A percentile compares a stretch with the other conserved stretches of the same genome.
Evolutionary conservation across 2,888 invertebrate genomes (phyloP).

Genomic region (Camptogramma bilineatum): DNA sequence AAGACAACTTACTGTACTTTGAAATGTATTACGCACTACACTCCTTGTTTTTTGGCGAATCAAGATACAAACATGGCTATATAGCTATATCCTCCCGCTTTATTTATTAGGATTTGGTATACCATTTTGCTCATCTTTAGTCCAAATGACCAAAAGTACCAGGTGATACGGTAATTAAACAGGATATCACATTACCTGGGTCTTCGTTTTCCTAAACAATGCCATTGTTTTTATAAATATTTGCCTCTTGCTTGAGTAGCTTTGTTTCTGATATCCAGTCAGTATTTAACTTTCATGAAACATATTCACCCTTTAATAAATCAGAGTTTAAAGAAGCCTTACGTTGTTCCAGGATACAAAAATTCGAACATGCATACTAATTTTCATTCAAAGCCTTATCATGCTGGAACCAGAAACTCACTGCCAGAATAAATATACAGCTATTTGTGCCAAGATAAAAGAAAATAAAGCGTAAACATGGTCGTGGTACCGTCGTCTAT

Average conservation of each 20-base stretch:
- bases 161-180: neutral
- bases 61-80: too few relatives aligned
- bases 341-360: neutral
- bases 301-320: neutral
- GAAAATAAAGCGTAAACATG: neutral
- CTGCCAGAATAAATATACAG: neutral
- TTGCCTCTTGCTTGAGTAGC: neutral
- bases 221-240: slow-evolving; percentile 1
- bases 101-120: too few relatives aligned
- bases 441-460: neutral
- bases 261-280: neutral
- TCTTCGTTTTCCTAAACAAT: slow-evolving; percentile 8
- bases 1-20: neutral
- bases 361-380: neutral
- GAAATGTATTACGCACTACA: neutral
- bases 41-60: too few relatives aligned
- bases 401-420: neutral
- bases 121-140: neutral
- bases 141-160: neutral
- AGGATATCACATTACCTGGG: neutral
- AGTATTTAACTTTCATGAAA: too few relatives aligned
- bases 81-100: too few relatives aligned
- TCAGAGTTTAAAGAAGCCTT: neutral
- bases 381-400: neutral
- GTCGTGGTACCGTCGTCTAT: neutral